Base-by-base conservation (phyloP, 2,888 invertebrate genomes). In the Drosophila paranaensis region DNA sequence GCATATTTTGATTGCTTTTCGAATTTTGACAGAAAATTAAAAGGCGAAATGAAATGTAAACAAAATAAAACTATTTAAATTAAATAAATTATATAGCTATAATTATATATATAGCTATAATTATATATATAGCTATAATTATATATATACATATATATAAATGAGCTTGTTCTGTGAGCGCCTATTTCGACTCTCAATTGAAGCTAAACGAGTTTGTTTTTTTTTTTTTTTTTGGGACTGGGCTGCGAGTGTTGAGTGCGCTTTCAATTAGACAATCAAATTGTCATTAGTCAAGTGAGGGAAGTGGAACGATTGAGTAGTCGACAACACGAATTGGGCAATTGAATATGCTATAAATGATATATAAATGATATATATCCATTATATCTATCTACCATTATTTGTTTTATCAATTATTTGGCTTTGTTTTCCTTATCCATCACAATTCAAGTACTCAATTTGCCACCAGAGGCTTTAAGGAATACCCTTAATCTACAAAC, bases 201-300 rank as follows among this genome's bases (percentile, higher is more conserved):
- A 60, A 64, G 51, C 65, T 20, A 64, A 87, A 82, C 86, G 45
- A 42, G 70, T 71, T 57, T 35, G 37, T 46, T 33, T 14, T 39
- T 25, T 27, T 46, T 33, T 20, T 25, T 37, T 27, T 27, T 11
- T 25, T 37, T 35, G 63, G 50, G n/a, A 25, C 46, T 40, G 65
- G 50, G 48, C 63, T 62, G 30, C 14, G 57, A 51, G 48, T 64
- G 60, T 35, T 66, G 71, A 68, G 73, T 85, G 68, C 54, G 65
- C 64, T 60, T 74, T 71, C 72, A 82, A 82, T 71, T 69, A 66
- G 74, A 69, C 82, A 71, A 87, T 84, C 69, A 84, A 87, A 76
- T 68, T 76, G 72, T 56, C 70, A 87, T 89, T 87, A 75, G 64
- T 81, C 63, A 68, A 51, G 50, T 35, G 30, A 30, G n/a, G 40